Evolutionary conservation across 2,797 vertebrate genomes (phyloP), one percentile per base, ranked within the genome.

Genomic region (Aeoliscus strigatus): DNA sequence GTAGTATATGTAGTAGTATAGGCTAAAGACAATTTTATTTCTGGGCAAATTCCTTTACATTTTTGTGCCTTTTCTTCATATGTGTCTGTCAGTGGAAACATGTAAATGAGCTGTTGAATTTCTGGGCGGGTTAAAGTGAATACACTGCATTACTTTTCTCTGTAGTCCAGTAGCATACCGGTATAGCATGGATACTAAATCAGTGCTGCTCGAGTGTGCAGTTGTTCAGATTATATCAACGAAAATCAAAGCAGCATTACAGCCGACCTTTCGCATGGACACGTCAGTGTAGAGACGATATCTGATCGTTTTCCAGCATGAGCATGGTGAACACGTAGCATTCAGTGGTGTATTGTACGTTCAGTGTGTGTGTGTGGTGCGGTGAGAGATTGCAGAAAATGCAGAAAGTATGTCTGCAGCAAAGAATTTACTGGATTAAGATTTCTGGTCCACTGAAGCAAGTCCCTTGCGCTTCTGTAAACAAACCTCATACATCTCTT

Each of bases 401-500:
- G n/a, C n/a, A n/a, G n/a, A n/a, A n/a, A n/a, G 39, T 63, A 42
- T 53, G 17, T 55, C 56, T 41, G 56, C 45, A 50, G 51, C 21
- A 38, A 48, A 51, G 42, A 64, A 49, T 51, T 29, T 38, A 14
- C 31, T 21, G 51, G 43, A 38, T 72, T 62, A 56, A 41, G 33
- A 43, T 62, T 74, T 69, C 37, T 62, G 70, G 64, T 75, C 59
- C 50, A 51, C 14, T 74, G 63, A 77, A 69, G 69, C 53, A 55
- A 28, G 27, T 56, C 66, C 14, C 44, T 40, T 49, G 13, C 18
- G 44, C 35, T 45, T 43, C 46, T 43, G 25, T 24, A 39, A 38
- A 44, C 50, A 40, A 42, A 51, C 53, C 61, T 66, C 28, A 52
- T 14, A 37, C 37, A 25, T 54, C 4, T 1, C 8, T 40, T 60